These are phyloP conservation scores for Ennomos quercinarius DNA, from an alignment of 2,888 invertebrate genomes.

Conservation along the genomic window DNA sequence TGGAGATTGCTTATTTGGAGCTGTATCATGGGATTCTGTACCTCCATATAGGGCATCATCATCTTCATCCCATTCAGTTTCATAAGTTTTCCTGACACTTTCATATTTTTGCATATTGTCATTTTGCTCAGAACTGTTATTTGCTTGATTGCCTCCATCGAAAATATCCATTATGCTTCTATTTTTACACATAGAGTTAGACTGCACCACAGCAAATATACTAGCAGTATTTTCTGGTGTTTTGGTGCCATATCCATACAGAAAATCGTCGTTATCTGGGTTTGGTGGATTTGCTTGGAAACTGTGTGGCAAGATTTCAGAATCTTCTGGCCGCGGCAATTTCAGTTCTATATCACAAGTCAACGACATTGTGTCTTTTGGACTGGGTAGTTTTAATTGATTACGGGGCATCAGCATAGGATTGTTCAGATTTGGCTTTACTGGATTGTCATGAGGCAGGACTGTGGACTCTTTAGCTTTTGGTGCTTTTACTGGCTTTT, in stretches of 20 bases:
- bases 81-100: constrained; percentile 58
- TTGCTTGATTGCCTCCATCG: constrained; percentile 49
- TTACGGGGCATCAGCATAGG: neutral
- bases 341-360: neutral
- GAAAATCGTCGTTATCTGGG: constrained; percentile 1
- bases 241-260: constrained; percentile 22
- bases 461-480: constrained; percentile 5
- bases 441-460: neutral
- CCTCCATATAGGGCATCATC: constrained; percentile 78
- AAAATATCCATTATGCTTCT: constrained; percentile 79
- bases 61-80: constrained; percentile 76
- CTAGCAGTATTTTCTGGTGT: constrained; percentile 52
- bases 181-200: constrained; percentile 62
- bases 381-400: neutral
- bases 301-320: neutral
- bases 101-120: constrained; percentile 60
- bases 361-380: constrained; percentile 1
- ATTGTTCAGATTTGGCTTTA: neutral
- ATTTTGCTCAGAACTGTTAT: constrained; percentile 55
- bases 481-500: constrained; percentile 2
- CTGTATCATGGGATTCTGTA: constrained; percentile 60
- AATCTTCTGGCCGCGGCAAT: constrained; percentile 2
- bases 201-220: constrained; percentile 72
- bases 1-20: constrained; percentile 36
- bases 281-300: neutral